These are phyloP conservation scores for Phasia obesa DNA, from an alignment of 2,888 invertebrate species.

Conservation along the genomic window DNA sequence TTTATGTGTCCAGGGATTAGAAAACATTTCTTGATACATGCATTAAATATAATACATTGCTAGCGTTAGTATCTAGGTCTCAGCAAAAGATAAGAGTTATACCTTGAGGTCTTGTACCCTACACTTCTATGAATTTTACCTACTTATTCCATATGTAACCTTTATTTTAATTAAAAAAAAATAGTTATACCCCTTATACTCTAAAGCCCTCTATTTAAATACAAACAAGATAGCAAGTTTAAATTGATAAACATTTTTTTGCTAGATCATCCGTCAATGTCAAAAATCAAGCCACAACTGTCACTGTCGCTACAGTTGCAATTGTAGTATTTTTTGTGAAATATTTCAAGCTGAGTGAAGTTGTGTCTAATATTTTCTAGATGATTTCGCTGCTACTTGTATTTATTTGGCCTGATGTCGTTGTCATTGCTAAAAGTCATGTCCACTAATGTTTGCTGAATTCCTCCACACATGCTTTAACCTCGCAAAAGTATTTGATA, in stretches of 20 bases:
- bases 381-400: not conserved
- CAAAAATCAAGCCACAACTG: slow-evolving; percentile 53
- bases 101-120: no score
- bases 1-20: no score
- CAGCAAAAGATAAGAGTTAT: no score
- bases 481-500: not conserved
- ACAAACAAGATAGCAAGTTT: not conserved
- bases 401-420: slow-evolving; percentile 33
- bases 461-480: not conserved
- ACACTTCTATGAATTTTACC: no score
- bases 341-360: slow-evolving; percentile 10
- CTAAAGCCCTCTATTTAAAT: no score
- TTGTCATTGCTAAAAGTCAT: slow-evolving; percentile 33
- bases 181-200: no score
- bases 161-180: no score
- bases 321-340: slow-evolving; percentile 34
- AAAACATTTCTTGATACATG: no score
- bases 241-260: not conserved
- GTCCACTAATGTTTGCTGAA: slow-evolving; percentile 29
- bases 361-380: slow-evolving; percentile 29
- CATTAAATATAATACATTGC: no score
- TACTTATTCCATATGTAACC: no score
- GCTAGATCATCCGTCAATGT: slow-evolving; percentile 49
- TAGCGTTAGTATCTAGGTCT: no score
- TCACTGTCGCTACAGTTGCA: slow-evolving; percentile 50